A percentile compares a stretch with the other conserved stretches of the same genome.
phyloP scores from a whole-genome alignment of 2,797 vertebrate species.

The Tragelaphus eurycerus region DNA sequence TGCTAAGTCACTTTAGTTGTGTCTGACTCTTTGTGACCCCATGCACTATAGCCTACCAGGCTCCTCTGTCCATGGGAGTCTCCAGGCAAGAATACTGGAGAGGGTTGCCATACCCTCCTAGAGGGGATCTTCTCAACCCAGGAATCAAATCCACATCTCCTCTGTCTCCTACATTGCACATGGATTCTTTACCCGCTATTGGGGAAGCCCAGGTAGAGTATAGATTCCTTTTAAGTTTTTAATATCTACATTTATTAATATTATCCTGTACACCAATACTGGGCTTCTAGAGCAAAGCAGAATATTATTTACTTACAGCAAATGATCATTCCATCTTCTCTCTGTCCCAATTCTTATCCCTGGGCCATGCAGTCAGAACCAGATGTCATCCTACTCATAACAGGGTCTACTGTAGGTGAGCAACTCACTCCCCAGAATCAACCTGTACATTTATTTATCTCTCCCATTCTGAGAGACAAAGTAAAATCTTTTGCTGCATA shows the following conservation, averaged over 20 bases:
- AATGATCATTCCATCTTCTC: not conserved
- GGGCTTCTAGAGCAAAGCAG: not conserved
- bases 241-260: not conserved
- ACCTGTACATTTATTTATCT: not conserved
- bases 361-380: not conserved
- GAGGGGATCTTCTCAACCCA: not conserved
- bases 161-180: not conserved
- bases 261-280: not conserved
- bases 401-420: not conserved
- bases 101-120: not conserved
- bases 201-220: not conserved
- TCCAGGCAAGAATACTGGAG: not conserved
- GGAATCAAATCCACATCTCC: not conserved
- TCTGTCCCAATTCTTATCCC: not conserved
- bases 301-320: not conserved
- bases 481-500: not conserved
- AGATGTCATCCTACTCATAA: not conserved
- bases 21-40: not conserved
- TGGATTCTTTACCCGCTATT: not conserved
- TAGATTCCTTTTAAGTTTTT: not conserved
- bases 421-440: not conserved
- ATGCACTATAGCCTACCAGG: not conserved
- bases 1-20: not conserved
- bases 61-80: not conserved
- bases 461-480: not conserved